Base-by-base conservation (phyloP, 2,888 invertebrate genomes). In the Tetranychus truncatus region DNA sequence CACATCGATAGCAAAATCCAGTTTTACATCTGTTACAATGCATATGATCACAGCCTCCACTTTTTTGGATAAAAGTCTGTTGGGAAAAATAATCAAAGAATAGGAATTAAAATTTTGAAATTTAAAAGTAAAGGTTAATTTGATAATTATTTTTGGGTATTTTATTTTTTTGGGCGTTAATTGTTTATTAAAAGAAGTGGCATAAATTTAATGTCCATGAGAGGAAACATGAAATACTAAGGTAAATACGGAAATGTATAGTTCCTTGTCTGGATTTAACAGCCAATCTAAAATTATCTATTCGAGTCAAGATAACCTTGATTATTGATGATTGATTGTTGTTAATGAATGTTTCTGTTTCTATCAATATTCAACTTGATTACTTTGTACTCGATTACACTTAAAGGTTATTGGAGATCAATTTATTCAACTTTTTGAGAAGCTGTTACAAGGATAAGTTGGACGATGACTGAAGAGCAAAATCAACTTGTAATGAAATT, bases 11-110 rank as follows among this genome's bases (percentile, higher is more conserved):
- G 78, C 84, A 84, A 79, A 84, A 84, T 72, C 81, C 80, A 0
- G 82, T 82, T 71, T 81, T 79, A 78, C 84, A 84, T 46, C 81
- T 78, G 18, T 80, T 79, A 77, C 84, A 84, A 6, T 80, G 81
- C 83, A 84, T 84, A 79, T 84, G 84, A 78, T 84, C 83, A 79
- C 84, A 84, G n/a, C 84, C 84, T 34, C 81, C 80, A 5, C 80
- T 81, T 45, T 83, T 79, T 79, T 84, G 82, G 69, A 84, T 83
- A 77, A 80, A 84, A 45, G 83, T 80, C 83, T 83, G 79, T 66
- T 66, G 66, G 24, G 2, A 45, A 46, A 74, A 11, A 66, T 7
- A 24, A 69, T 20, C 2, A 69, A 69, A 20, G 18, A 67, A 24
- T 4, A 21, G n/a, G n/a, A 20, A 69, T 67, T 24, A 69, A 69